Base-by-base conservation (phyloP, 2,888 invertebrate genomes). In the Subacronicta megacephala region DNA sequence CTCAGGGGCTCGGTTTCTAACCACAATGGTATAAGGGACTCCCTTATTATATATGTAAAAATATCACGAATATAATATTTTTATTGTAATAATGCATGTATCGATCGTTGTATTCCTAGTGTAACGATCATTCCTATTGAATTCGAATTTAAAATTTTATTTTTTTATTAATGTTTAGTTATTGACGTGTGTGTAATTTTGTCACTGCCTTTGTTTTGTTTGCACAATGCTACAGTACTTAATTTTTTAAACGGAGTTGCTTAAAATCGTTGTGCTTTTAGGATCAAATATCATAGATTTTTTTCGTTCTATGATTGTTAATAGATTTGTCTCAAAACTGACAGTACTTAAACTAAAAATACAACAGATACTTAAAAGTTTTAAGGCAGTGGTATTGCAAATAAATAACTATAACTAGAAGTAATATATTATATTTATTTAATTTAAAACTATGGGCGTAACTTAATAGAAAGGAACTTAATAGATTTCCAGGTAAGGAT, bases 61-160 rank as follows among this genome's bases (percentile, higher is more conserved):
- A 37, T 49, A 65, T 64, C 63, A 71, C 65, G 63, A 60, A 54
- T 67, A 72, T 70, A 52, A 65, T 57, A 44, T 72, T 67, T 75
- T 73, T 74, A 62, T 63, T 83, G 75, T 77, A 70, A 73, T 73
- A 50, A n/a, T 84, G 88, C 89, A 89, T 89, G 87, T 75, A 71
- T 64, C 72, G 80, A 77, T 83, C 79, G 81, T 82, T 81, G 65
- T 81, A 68, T 83, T 83, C 81, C 67, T 86, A 89, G 84, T 82
- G 75, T 81, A 78, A 77, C 83, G 84, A 87, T 89, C 87, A 90
- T 92, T 92, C 92, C 92, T 92, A 88, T 83, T 80, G 64, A 77
- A 79, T 89, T 90, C 90, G 90, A 92, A 91, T 92, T 92, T 89
- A 83, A 81, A 46, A 51, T 57, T 80, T 79, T 64, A 76, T 77